phyloP scores from a whole-genome alignment of 2,888 invertebrate genomes.

The Agriopis aurantiaria region DNA sequence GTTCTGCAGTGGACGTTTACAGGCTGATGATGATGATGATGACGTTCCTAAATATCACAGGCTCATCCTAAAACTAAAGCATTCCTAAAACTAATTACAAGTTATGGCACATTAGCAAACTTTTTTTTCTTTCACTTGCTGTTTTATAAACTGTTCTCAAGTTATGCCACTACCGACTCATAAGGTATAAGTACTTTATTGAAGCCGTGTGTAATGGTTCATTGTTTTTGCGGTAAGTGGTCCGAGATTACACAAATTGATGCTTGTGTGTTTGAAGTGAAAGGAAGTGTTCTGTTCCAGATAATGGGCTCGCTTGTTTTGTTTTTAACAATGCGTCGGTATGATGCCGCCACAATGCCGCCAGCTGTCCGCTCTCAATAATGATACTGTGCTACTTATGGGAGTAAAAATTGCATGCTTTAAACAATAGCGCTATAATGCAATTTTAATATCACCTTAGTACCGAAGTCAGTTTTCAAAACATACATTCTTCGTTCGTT shows the following conservation, averaged over 20 bases:
- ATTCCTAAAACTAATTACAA: too few relatives aligned
- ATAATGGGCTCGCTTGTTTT: slow-evolving; percentile 66
- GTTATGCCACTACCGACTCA: background rate
- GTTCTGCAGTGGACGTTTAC: too few relatives aligned
- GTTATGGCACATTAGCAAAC: too few relatives aligned
- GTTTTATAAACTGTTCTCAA: slow-evolving; percentile 1
- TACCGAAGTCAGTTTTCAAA: slow-evolving; percentile 12
- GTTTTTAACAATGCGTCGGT: slow-evolving; percentile 64
- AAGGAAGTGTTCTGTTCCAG: slow-evolving; percentile 71
- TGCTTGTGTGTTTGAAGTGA: slow-evolving; percentile 72
- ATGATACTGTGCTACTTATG: slow-evolving; percentile 25
- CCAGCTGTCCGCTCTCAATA: slow-evolving; percentile 20
- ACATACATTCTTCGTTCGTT: background rate
- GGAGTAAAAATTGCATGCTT: slow-evolving; percentile 15
- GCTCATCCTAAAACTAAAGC: too few relatives aligned
- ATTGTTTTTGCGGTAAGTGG: slow-evolving; percentile 77
- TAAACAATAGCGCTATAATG: slow-evolving; percentile 23
- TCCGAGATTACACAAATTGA: slow-evolving; percentile 74
- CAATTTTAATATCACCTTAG: slow-evolving; percentile 16
- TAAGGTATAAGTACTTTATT: slow-evolving; percentile 23
- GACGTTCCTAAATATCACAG: background rate
- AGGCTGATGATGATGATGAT: too few relatives aligned
- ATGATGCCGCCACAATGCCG: slow-evolving; percentile 40
- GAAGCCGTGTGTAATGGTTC: slow-evolving; percentile 69
- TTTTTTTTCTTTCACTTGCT: background rate